A percentile compares a stretch with the other conserved stretches of the same genome.
phyloP scores from a whole-genome alignment of 2,888 invertebrate genomes.

The Diachrysia chrysitis region DNA sequence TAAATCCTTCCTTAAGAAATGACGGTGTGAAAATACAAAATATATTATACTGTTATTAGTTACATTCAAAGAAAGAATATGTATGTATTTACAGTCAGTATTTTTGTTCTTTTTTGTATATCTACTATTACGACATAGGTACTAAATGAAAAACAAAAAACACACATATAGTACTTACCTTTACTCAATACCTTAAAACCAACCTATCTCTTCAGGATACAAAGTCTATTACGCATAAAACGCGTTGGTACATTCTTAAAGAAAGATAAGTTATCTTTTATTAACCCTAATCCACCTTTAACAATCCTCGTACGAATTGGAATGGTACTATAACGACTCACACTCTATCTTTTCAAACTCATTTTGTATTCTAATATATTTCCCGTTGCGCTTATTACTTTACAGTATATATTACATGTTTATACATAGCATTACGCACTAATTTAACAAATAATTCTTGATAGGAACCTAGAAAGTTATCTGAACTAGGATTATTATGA shows the following conservation, averaged over 20 bases:
- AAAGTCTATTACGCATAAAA: slow-evolving; percentile 10
- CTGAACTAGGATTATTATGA: background rate
- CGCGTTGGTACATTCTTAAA: slow-evolving; percentile 16
- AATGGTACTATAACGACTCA: slow-evolving; percentile 31
- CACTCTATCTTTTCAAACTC: slow-evolving; percentile 43
- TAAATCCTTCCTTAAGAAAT: too few relatives aligned
- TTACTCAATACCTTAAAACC: background rate
- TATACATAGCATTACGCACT: slow-evolving; percentile 24
- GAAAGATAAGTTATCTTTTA: slow-evolving; percentile 14
- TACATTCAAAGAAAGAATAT: too few relatives aligned
- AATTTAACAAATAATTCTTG: slow-evolving; percentile 15
- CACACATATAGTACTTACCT: background rate
- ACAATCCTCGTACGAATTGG: slow-evolving; percentile 40
- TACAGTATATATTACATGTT: slow-evolving; percentile 26
- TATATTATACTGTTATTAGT: too few relatives aligned
- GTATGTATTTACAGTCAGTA: too few relatives aligned
- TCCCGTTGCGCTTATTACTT: slow-evolving; percentile 31
- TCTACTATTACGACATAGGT: too few relatives aligned
- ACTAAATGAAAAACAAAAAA: background rate
- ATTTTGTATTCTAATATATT: slow-evolving; percentile 48
- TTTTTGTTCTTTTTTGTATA: too few relatives aligned
- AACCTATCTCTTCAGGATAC: background rate
- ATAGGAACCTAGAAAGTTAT: slow-evolving; percentile 14
- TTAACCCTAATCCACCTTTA: slow-evolving; percentile 12
- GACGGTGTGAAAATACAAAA: too few relatives aligned